Evolutionary conservation across 1,140 invertebrate genomes (phyloP).

Genomic region (Eupeodes corollae): DNA sequence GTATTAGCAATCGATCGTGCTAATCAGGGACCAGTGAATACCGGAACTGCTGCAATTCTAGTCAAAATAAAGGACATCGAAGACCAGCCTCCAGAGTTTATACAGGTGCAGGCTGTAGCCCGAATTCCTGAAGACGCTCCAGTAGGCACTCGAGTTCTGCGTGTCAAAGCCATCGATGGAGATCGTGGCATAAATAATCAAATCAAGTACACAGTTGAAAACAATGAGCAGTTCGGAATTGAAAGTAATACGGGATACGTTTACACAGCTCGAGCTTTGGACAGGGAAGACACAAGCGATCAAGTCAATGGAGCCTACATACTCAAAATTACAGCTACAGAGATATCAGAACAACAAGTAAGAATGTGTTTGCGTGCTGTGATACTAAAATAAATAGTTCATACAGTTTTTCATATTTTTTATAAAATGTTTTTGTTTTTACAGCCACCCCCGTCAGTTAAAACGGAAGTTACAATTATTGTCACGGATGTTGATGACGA

Average conservation of each 20-base stretch:
- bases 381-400: not conserved
- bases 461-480: slow-evolving; percentile 84
- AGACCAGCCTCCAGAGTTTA: slow-evolving; percentile 84
- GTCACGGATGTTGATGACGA: slow-evolving; percentile 93
- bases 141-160: slow-evolving; percentile 65
- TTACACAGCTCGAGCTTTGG: slow-evolving; percentile 61
- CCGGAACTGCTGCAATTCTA: slow-evolving; percentile 76
- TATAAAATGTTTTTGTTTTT: slow-evolving; percentile 1
- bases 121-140: slow-evolving; percentile 75
- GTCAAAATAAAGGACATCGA: slow-evolving; percentile 81
- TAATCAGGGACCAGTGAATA: slow-evolving; percentile 59
- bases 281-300: slow-evolving; percentile 68
- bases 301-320: slow-evolving; percentile 77
- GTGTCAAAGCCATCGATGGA: slow-evolving; percentile 85
- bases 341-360: slow-evolving; percentile 32
- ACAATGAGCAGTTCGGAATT: slow-evolving; percentile 60
- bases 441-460: slow-evolving; percentile 59
- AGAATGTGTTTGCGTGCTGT: not conserved
- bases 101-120: slow-evolving; percentile 73
- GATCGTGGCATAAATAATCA: slow-evolving; percentile 83
- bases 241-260: slow-evolving; percentile 69
- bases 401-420: not conserved
- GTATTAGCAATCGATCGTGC: slow-evolving; percentile 76
- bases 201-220: slow-evolving; percentile 70
- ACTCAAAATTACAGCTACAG: slow-evolving; percentile 63